Conservation (phyloP, 2,797 vertebrate genomes). For the Thalassophryne amazonica region DNA sequence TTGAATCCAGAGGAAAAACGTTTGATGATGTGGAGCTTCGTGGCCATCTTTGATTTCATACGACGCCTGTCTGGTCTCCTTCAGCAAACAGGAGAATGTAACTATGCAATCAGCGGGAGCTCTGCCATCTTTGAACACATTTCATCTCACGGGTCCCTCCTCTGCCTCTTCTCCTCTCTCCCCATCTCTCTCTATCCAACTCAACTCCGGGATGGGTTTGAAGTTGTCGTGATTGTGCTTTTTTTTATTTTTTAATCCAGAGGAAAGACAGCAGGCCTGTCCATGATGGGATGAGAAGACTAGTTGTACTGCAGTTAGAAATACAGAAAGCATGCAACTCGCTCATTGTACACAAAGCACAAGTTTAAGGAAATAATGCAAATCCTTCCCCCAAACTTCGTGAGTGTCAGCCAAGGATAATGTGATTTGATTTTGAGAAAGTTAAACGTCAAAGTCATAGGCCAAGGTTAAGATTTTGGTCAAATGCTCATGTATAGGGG, state of each 20-base stretch:
- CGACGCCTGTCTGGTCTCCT: conserved; percentile 44
- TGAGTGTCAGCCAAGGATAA: too few relatives aligned
- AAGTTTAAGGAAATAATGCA: too few relatives aligned
- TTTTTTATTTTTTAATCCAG: conserved; percentile 59
- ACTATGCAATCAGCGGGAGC: conserved; percentile 57
- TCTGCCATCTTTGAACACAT: conserved; percentile 77
- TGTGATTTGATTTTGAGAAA: too few relatives aligned
- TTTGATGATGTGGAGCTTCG: conserved; percentile 70
- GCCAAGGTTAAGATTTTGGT: too few relatives aligned
- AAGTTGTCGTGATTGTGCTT: conserved; percentile 58
- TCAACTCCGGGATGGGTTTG: conserved; percentile 44
- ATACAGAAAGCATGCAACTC: too few relatives aligned
- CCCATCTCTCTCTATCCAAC: conserved; percentile 16
- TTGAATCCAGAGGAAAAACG: conserved; percentile 8
- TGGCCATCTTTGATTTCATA: conserved; percentile 64
- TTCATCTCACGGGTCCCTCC: conserved; percentile 62
- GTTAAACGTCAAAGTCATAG: too few relatives aligned
- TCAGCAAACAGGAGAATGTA: conserved; percentile 60
- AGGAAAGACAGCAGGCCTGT: conserved; percentile 6
- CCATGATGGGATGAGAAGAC: conserved; percentile 29
- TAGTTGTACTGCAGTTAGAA: conserved; percentile 33
- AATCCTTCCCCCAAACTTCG: too few relatives aligned
- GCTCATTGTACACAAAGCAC: too few relatives aligned
- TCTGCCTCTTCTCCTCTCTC: conserved; percentile 11
- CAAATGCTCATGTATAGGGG: too few relatives aligned